Percentiles rank a stretch among this genome's conserved stretches.
phyloP scores from a whole-genome alignment of 1,140 invertebrate species.

The Argopecten irradians region DNA sequence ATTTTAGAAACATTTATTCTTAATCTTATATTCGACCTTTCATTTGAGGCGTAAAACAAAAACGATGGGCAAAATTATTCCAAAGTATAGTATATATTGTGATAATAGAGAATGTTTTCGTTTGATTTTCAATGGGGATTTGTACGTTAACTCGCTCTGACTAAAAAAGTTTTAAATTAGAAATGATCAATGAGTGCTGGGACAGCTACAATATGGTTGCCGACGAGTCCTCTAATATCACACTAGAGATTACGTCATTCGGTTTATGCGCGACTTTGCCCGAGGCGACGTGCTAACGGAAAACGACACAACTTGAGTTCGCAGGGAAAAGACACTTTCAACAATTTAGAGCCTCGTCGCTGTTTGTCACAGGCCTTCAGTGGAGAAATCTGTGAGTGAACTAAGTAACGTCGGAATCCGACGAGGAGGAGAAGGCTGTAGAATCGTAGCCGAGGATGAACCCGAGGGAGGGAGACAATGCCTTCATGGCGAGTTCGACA shows the following conservation, averaged over 20 bases:
- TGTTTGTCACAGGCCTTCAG: slow-evolving; percentile 78
- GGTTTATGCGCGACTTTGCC: too few relatives aligned
- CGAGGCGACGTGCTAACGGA: slow-evolving; percentile 92
- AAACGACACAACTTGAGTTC: slow-evolving; percentile 90
- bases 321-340: slow-evolving; percentile 94
- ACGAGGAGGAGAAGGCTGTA: slow-evolving; percentile 32
- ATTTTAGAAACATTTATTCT: too few relatives aligned
- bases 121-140: too few relatives aligned
- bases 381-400: slow-evolving; percentile 51
- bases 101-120: too few relatives aligned
- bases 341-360: slow-evolving; percentile 89
- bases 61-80: too few relatives aligned
- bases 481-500: slow-evolving; percentile 65
- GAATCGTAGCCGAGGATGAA: slow-evolving; percentile 55
- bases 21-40: too few relatives aligned
- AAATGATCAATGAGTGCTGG: slow-evolving; percentile 97
- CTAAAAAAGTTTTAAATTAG: too few relatives aligned
- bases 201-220: slow-evolving; percentile 98
- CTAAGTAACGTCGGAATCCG: slow-evolving; percentile 32
- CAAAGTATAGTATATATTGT: too few relatives aligned
- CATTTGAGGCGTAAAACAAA: too few relatives aligned
- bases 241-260: slow-evolving; percentile 93
- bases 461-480: slow-evolving; percentile 69
- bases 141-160: too few relatives aligned
- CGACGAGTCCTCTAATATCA: slow-evolving; percentile 88